phyloP scores from a whole-genome alignment of 2,888 invertebrate genomes.

The Ectropis crepuscularia region DNA sequence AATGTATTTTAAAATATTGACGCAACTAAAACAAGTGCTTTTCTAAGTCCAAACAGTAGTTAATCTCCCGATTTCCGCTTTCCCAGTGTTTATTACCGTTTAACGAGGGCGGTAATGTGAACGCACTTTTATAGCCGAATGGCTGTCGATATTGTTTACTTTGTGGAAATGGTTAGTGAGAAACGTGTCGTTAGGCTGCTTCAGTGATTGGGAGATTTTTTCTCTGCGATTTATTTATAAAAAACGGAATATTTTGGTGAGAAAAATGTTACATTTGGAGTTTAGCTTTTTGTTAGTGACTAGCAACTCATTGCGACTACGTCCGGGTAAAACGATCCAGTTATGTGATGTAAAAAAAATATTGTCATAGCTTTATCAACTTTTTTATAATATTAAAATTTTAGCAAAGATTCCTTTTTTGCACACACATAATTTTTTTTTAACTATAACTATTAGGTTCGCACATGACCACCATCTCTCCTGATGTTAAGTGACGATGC shows the following conservation, averaged over 20 bases:
- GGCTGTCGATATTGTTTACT: conserved; percentile 31
- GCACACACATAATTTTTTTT: too few species aligned
- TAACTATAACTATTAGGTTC: too few species aligned
- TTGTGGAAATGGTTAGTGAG: conserved; percentile 16
- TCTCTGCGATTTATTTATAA: conserved; percentile 6
- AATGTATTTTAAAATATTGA: not conserved
- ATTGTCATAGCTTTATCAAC: too few species aligned
- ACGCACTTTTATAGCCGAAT: conserved; percentile 30
- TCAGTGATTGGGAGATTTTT: conserved; percentile 6
- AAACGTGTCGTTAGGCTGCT: conserved; percentile 21
- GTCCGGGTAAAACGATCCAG: too few species aligned
- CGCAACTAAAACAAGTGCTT: conserved; percentile 11
- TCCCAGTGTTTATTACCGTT: conserved; percentile 25
- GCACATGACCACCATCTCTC: too few species aligned
- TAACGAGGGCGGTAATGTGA: conserved; percentile 30
- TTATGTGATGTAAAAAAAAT: too few species aligned
- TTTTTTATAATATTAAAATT: too few species aligned
- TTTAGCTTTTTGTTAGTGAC: too few species aligned
- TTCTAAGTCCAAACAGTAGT: conserved; percentile 23
- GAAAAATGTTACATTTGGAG: too few species aligned
- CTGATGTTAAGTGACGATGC: too few species aligned
- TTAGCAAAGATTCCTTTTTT: too few species aligned
- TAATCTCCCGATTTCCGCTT: conserved; percentile 29
- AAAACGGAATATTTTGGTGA: not conserved
- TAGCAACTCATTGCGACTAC: too few species aligned